A percentile compares a stretch with the other conserved stretches of the same genome.
phyloP scores from a whole-genome alignment of 2,797 vertebrate species.

The Ctenopoma kingsleyae region DNA sequence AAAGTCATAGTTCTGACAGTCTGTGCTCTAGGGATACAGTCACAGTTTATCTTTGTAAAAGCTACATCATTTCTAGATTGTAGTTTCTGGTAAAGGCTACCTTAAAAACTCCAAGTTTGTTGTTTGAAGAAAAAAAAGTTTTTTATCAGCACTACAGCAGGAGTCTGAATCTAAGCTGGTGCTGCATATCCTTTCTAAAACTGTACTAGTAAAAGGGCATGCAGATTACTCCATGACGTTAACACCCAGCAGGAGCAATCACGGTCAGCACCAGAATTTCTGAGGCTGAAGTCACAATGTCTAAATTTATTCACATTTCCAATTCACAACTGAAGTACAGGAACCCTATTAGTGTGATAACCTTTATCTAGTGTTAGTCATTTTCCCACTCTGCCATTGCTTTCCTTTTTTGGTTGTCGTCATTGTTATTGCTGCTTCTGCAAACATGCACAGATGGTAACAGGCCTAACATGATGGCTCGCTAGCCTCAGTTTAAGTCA shows the following conservation, averaged over 20 bases:
- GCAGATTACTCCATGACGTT: conserved; percentile 27
- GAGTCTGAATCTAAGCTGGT: neutral
- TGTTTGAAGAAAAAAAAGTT: no score
- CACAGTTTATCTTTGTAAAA: neutral
- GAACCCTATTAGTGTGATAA: neutral
- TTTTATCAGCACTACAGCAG: neutral
- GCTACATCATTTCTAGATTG: neutral
- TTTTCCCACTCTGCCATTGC: neutral
- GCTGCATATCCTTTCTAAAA: neutral
- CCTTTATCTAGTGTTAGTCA: conserved; percentile 3
- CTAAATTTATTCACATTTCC: conserved; percentile 9
- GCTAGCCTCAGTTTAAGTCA: neutral
- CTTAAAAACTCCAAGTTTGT: neutral
- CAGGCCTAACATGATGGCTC: neutral
- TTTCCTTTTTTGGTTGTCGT: neutral
- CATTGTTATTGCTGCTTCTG: neutral
- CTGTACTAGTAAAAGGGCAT: conserved; percentile 1
- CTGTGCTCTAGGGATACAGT: neutral
- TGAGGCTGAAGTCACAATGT: conserved; percentile 35
- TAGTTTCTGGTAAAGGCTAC: neutral
- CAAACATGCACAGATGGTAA: neutral
- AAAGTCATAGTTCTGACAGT: conserved; percentile 2
- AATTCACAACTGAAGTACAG: neutral
- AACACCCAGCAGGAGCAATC: conserved; percentile 9
- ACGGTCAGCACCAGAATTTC: conserved; percentile 24